A percentile compares a stretch with the other conserved stretches of the same genome.
Conservation (phyloP, 2,797 vertebrate genomes). For the Pseudotriccus pelzelni region DNA sequence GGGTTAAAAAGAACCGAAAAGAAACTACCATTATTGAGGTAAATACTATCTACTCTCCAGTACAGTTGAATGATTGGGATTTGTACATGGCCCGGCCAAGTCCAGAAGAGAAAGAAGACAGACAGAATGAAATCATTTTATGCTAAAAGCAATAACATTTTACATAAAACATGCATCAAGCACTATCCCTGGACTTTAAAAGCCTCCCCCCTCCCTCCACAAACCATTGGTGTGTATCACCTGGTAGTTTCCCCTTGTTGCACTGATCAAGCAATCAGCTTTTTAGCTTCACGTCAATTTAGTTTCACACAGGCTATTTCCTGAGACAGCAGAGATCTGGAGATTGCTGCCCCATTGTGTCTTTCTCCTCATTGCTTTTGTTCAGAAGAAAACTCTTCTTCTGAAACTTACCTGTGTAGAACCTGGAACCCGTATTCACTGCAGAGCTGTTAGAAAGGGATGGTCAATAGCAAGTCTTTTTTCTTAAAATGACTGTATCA, state of each 20-base stretch:
- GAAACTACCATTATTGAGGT: constrained; percentile 99
- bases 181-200: neutral
- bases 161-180: neutral
- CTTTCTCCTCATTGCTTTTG: neutral
- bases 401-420: constrained; percentile 16
- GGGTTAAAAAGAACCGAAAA: constrained; percentile 99
- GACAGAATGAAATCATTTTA: constrained; percentile 14
- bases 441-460: constrained; percentile 37
- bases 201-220: neutral
- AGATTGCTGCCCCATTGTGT: neutral
- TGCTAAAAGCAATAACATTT: neutral
- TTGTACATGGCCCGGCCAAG: constrained; percentile 96
- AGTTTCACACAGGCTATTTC: neutral
- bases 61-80: constrained; percentile 99
- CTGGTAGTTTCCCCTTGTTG: neutral
- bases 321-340: neutral
- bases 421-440: constrained; percentile 2
- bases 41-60: constrained; percentile 99
- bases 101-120: constrained; percentile 68
- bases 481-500: neutral
- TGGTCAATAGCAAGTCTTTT: constrained; percentile 12
- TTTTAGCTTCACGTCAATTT: neutral
- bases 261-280: neutral
- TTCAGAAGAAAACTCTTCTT: neutral
- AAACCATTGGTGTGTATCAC: neutral